Evolutionary conservation across 2,888 invertebrate species (phyloP).

Genomic region (Machimus atricapillus): DNA sequence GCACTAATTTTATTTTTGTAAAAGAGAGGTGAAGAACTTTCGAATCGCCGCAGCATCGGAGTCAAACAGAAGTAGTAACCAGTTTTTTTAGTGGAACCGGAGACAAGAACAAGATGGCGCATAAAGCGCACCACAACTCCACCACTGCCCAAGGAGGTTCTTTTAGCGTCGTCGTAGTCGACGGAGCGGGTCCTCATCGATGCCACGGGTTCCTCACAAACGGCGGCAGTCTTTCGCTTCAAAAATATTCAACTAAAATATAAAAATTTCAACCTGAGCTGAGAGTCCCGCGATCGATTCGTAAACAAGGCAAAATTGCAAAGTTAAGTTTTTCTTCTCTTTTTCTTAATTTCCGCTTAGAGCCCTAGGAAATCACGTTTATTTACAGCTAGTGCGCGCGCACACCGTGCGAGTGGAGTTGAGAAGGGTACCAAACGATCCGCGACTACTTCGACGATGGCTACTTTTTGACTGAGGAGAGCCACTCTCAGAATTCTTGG

Average conservation of each 20-base stretch:
- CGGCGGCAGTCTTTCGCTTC: neutral
- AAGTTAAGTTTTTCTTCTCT: neutral
- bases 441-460: neutral
- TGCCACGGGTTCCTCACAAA: neutral
- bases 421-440: neutral
- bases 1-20: neutral
- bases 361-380: conserved; percentile 8
- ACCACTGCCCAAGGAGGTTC: conserved; percentile 24
- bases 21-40: neutral
- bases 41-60: neutral
- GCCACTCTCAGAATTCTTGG: neutral
- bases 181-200: neutral
- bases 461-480: conserved; percentile 21
- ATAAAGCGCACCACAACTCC: neutral
- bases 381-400: conserved; percentile 26
- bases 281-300: neutral
- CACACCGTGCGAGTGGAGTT: neutral
- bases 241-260: neutral
- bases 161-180: neutral
- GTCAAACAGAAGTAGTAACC: neutral
- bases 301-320: neutral
- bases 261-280: neutral
- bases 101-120: conserved; percentile 33
- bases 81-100: neutral
- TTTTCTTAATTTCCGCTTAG: neutral